Evolutionary conservation across 2,113 vertebrate species (phyloP), one percentile per base, ranked within the genome.

Genomic region (Alexandromys fortis): DNA sequence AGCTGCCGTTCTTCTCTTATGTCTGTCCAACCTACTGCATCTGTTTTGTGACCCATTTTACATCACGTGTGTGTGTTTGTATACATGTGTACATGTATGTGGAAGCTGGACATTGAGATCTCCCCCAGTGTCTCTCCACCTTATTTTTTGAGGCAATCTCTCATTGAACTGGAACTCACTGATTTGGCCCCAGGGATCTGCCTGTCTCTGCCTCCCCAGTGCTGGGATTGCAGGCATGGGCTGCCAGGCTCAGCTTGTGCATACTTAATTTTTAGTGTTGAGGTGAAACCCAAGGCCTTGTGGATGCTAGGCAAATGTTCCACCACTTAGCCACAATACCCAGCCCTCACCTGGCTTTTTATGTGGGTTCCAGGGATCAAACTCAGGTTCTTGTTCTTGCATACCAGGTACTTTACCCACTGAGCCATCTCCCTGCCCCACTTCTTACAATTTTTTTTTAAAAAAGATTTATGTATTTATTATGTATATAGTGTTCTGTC

Each of bases 1-100:
- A 16, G 67, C 83, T 91, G 13, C 42, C 63, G n/a, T 61, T 35
- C 81, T 95, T 96, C 94, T 73, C 52, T 55, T 24, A 78, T 33
- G 17, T 16, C 35, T 83, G 73, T 97, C 65, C 30, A 72, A 42
- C 10, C 9, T 68, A 73, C 13, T 65, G 70, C 33, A 47, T 91
- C 24, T 55, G 77, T 21, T 81, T 92, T 73, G n/a, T 88, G 82
- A 63, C 67, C 55, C 55, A 65, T 89, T 58, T 90, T 67, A 76
- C 3, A 52, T 75, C 55, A 6, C 49, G 30, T 86, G 45, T 86
- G 4, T 42, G 26, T 42, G 61, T 55, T 12, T 28, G 3, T 83
- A 11, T 42, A 7, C 21, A 9, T 42, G 24, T 86, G 61, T 86
- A 8, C 82, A 65, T 4, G 33, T 81, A 19, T 81, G 78, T 81